Evolutionary conservation across 2,113 vertebrate genomes (phyloP).

Genomic region (Microtus richardsoni): DNA sequence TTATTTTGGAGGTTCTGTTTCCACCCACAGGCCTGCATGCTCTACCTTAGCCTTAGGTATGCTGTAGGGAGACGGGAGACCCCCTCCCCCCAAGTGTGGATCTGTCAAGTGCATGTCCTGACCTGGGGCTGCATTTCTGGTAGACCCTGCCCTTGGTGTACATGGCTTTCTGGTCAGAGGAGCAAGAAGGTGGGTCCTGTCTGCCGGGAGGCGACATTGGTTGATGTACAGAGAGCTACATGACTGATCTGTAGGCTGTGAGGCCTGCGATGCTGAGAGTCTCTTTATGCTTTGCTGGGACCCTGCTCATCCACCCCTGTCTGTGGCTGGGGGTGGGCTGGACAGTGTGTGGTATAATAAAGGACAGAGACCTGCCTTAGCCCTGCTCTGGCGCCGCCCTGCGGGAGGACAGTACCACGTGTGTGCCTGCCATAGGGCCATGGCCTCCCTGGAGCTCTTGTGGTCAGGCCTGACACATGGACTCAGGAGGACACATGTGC

Average conservation of each 20-base stretch:
- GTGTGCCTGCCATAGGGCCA: accelerated
- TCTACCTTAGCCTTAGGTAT: neutral
- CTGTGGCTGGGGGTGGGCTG: neutral
- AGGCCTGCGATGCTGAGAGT: neutral
- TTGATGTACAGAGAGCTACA: accelerated
- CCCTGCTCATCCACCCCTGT: neutral
- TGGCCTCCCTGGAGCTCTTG: too few relatives aligned
- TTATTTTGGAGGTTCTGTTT: neutral
- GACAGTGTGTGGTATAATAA: too few relatives aligned
- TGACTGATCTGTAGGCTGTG: neutral
- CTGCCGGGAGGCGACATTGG: neutral
- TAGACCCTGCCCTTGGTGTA: neutral
- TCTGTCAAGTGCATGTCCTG: neutral
- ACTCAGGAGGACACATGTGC: neutral
- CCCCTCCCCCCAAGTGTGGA: neutral
- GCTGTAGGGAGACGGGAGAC: neutral
- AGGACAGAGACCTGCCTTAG: neutral
- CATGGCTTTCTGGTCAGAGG: neutral
- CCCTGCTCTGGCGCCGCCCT: accelerated
- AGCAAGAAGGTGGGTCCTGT: neutral
- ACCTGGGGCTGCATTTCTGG: neutral
- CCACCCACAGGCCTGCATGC: neutral
- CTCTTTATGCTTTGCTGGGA: neutral
- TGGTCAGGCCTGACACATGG: neutral
- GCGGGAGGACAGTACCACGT: accelerated